These are phyloP conservation scores for Grantiella picta DNA, from an alignment of 2,113 vertebrate genomes.

Conservation along the genomic window DNA sequence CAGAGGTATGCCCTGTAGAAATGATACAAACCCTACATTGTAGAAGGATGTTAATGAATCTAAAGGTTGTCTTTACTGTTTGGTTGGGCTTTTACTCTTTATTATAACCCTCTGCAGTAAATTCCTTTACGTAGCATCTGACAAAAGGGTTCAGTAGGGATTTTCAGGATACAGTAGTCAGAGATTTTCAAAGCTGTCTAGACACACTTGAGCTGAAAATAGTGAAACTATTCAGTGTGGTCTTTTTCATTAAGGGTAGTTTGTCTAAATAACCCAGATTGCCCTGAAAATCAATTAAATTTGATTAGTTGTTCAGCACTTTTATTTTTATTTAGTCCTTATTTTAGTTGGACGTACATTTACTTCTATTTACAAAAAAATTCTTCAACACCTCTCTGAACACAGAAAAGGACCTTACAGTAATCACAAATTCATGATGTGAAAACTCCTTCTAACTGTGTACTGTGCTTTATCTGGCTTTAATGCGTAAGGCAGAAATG, in stretches of 20 bases:
- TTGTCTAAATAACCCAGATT: neutral
- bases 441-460: neutral
- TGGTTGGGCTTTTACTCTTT: neutral
- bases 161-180: neutral
- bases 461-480: neutral
- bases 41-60: neutral
- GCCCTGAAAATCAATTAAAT: neutral
- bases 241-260: neutral
- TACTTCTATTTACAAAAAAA: neutral
- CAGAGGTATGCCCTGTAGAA: neutral
- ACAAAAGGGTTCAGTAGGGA: neutral
- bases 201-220: neutral
- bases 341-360: neutral
- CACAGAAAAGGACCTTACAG: neutral
- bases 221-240: neutral
- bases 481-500: neutral
- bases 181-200: neutral
- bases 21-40: fast-evolving
- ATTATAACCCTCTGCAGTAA: neutral
- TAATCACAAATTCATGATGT: neutral
- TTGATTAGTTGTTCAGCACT: neutral
- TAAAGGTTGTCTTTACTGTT: neutral
- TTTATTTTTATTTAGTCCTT: neutral
- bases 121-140: neutral
- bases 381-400: neutral